These are phyloP conservation scores for Magallana angulata DNA, from an alignment of 1,140 invertebrate species.

Conservation along the genomic window DNA sequence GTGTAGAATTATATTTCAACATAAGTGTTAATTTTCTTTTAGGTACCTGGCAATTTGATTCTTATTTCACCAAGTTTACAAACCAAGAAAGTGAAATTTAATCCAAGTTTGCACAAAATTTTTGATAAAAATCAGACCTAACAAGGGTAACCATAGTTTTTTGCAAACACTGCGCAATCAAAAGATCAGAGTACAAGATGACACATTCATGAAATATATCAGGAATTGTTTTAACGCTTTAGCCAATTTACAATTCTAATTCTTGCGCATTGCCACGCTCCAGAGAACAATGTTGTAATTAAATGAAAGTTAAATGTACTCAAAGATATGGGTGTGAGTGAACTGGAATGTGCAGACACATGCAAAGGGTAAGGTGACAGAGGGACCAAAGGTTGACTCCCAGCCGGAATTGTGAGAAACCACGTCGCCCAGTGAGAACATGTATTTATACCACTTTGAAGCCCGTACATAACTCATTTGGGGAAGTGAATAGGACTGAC, in stretches of 20 bases:
- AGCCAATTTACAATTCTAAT: constrained; percentile 7
- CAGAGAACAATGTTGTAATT: not conserved
- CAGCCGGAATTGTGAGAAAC: not conserved
- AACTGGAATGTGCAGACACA: not conserved
- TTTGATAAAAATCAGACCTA: not conserved
- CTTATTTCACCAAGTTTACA: not conserved
- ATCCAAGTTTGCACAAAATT: not conserved
- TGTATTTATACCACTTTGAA: not conserved
- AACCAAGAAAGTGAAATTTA: not conserved
- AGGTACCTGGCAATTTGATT: no score
- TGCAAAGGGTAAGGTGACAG: constrained; percentile 23
- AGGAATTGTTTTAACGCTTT: constrained; percentile 28
- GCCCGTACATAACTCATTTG: constrained; percentile 19
- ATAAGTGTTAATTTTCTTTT: no score
- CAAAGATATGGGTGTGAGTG: not conserved
- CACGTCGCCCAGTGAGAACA: not conserved
- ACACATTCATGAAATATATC: constrained; percentile 16
- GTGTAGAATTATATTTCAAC: no score
- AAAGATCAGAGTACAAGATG: not conserved
- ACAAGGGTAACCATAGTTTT: not conserved
- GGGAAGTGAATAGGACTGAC: not conserved
- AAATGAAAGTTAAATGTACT: constrained; percentile 26
- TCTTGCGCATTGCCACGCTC: constrained; percentile 26
- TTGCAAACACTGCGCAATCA: not conserved
- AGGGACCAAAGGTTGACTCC: not conserved